Conservation (phyloP, 2,888 invertebrate genomes). For the Julus scanicus region DNA sequence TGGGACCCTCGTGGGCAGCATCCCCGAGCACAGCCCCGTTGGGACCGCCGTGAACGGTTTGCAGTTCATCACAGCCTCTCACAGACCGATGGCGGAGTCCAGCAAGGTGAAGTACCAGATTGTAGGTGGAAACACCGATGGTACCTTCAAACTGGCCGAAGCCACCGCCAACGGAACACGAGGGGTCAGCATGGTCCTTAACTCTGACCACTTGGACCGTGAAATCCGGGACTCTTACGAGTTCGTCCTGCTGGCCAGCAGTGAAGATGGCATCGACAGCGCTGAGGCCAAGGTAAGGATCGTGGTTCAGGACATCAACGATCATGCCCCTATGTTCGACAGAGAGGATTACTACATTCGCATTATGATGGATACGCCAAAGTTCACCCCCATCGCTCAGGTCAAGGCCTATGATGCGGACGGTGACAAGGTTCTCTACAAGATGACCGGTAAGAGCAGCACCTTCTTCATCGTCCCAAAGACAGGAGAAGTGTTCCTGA, state of each 20-base stretch:
- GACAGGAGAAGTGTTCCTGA: constrained; percentile 86
- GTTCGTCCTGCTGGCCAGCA: constrained; percentile 82
- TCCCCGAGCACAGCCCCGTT: constrained; percentile 80
- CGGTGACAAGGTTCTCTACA: constrained; percentile 91
- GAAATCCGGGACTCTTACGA: constrained; percentile 79
- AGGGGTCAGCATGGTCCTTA: constrained; percentile 62
- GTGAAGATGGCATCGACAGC: constrained; percentile 81
- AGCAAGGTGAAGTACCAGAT: constrained; percentile 78
- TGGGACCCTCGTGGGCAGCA: constrained; percentile 72
- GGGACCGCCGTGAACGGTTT: constrained; percentile 79
- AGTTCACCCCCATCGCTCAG: constrained; percentile 85
- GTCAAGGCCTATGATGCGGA: constrained; percentile 90
- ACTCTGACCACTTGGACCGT: constrained; percentile 76
- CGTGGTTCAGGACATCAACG: constrained; percentile 86
- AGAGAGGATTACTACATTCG: constrained; percentile 78
- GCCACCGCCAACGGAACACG: constrained; percentile 65
- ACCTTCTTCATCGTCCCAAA: constrained; percentile 90
- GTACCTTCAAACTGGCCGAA: constrained; percentile 78
- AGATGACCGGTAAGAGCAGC: constrained; percentile 78
- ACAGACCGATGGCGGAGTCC: constrained; percentile 63
- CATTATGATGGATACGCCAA: constrained; percentile 72
- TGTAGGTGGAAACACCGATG: constrained; percentile 79
- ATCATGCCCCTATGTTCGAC: constrained; percentile 88
- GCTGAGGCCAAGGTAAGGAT: constrained; percentile 82
- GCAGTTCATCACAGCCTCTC: constrained; percentile 75